Percentiles rank a stretch among this genome's conserved stretches.
phyloP scores from a whole-genome alignment of 2,888 invertebrate species.

The Lasioglossum marginatum region DNA sequence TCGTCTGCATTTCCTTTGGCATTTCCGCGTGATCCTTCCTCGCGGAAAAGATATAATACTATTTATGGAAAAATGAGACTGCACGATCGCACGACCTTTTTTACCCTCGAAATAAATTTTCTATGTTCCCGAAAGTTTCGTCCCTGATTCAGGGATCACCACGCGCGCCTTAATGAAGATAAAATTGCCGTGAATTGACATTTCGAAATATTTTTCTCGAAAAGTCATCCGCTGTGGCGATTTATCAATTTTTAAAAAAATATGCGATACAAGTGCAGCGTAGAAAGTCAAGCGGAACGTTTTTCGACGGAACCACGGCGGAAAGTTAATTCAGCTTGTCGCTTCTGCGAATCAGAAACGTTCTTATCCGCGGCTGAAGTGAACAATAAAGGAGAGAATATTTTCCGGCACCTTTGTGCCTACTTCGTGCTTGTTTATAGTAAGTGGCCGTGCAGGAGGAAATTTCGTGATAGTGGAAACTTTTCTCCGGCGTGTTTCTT shows the following conservation, averaged over 20 bases:
- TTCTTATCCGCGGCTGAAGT: conserved; percentile 9
- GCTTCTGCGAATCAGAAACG: not conserved
- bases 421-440: conserved; percentile 20
- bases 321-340: not conserved
- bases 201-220: not conserved
- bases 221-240: not conserved
- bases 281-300: not conserved
- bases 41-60: not conserved
- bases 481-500: conserved; percentile 34
- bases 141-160: not conserved
- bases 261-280: too few relatives aligned
- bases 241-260: not conserved
- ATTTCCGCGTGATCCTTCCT: not conserved
- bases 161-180: not conserved
- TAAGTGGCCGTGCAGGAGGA: conserved; percentile 8
- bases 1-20: not conserved
- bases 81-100: not conserved
- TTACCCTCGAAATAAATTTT: not conserved
- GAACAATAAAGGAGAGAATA: conserved; percentile 19
- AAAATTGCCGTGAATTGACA: not conserved
- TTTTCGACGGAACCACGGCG: not conserved
- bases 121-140: not conserved
- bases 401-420: conserved; percentile 10
- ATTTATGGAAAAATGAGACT: not conserved
- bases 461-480: conserved; percentile 16